Base-by-base conservation (phyloP, 2,113 vertebrate species). In the Cinclus cinclus region DNA sequence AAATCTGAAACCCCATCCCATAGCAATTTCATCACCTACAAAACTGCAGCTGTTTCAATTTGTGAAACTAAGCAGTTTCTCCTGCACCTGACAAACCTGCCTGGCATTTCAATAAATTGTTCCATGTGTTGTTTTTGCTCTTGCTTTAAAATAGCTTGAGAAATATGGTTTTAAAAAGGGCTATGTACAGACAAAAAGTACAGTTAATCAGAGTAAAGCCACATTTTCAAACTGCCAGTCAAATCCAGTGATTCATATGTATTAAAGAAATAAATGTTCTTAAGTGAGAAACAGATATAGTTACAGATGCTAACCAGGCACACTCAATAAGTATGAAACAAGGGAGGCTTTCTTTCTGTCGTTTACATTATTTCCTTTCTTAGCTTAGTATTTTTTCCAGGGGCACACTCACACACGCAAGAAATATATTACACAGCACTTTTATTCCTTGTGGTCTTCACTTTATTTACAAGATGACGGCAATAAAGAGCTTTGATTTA, bases 401-500 rank as follows among this genome's bases (percentile, higher is more conserved):
- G 25, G 83, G 60, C 73, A 82, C 6, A 20, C 25, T 47, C 55
- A 75, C 49, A 94, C 23, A 52, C 77, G 78, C 58, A 90, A 89
- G 49, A 95, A 96, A 84, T 37, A 42, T 85, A 58, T 64, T 83
- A 33, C 39, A 44, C 60, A 87, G 73, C 18, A 52, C 60, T 88
- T 86, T 53, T 83, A 70, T 71, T 77, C 35, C 25, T 77, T 10
- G 3, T 87, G 89, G 87, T 95, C 69, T 91, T 68, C 58, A 47
- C 24, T 68, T 50, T 74, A 44, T 73, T 90, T 94, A 63, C 67
- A 75, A 73, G 77, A 33, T 1, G 1, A 60, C 0, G 5, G 82
- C 68, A 96, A 83, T 95, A 76, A 70, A 89, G 53, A 30, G 64
- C 78, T 87, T 94, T 97, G 86, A 92, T 97, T 96, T 95, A 92